Evolutionary conservation across 2,797 vertebrate species (phyloP).

Genomic region (Falco novaeseelandiae): DNA sequence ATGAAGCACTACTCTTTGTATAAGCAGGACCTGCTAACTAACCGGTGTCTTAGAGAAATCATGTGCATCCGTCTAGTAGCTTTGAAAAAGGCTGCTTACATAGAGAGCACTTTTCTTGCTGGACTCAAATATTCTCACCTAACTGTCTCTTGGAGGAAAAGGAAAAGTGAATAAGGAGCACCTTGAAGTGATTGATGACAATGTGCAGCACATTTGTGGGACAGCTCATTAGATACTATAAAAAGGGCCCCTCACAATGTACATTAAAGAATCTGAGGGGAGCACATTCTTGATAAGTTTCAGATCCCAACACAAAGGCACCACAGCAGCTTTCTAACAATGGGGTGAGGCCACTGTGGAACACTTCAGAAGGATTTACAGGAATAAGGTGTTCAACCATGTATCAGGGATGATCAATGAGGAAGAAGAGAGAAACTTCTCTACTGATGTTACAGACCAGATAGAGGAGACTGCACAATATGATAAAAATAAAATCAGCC

Average conservation of each 20-base stretch:
- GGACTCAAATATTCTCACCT: slow-evolving; percentile 5
- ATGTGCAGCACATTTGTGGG: background rate
- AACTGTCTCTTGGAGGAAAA: background rate
- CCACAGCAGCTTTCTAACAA: slow-evolving; percentile 34
- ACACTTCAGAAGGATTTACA: slow-evolving; percentile 50
- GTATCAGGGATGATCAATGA: slow-evolving; percentile 46
- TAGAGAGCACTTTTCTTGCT: background rate
- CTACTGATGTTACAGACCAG: slow-evolving; percentile 36
- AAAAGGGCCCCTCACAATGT: slow-evolving; percentile 38
- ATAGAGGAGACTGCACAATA: slow-evolving; percentile 45
- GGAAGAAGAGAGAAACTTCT: slow-evolving; percentile 46
- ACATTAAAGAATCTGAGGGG: slow-evolving; percentile 21
- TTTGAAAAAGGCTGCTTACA: background rate
- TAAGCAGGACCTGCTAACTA: background rate
- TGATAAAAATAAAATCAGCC: slow-evolving; percentile 62
- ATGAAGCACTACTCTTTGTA: background rate
- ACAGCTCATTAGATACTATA: slow-evolving; percentile 50
- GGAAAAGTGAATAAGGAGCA: slow-evolving; percentile 22
- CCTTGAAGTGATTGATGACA: slow-evolving; percentile 11
- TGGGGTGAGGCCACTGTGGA: slow-evolving; percentile 40
- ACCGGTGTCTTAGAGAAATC: background rate
- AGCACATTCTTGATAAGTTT: slow-evolving; percentile 55
- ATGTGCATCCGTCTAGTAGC: background rate
- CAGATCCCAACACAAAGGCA: slow-evolving; percentile 63
- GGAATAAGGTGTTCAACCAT: slow-evolving; percentile 38